phyloP scores from a whole-genome alignment of 2,113 vertebrate species.

The Himantopus leucocephalus region DNA sequence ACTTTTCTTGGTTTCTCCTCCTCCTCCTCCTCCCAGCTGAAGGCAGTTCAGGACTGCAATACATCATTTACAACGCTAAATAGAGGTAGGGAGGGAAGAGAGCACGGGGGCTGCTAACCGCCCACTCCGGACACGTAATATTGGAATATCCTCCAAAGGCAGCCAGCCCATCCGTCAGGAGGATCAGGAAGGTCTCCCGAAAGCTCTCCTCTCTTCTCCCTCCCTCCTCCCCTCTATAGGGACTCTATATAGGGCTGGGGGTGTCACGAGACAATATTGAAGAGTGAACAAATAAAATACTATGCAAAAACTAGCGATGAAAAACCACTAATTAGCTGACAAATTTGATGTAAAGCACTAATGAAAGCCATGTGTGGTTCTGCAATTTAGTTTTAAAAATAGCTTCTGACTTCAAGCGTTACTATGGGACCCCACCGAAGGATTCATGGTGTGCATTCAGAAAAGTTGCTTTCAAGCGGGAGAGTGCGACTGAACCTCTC shows the following conservation, averaged over 20 bases:
- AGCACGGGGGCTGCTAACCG: constrained; percentile 8
- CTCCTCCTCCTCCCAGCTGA: constrained; percentile 23
- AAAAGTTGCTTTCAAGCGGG: constrained; percentile 45
- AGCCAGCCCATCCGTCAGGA: constrained; percentile 52
- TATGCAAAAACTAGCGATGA: constrained; percentile 51
- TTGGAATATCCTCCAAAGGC: constrained; percentile 61
- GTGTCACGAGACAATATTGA: background rate
- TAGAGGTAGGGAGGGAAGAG: constrained; percentile 22
- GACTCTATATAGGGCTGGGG: background rate
- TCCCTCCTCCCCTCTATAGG: background rate
- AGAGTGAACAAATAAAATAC: constrained; percentile 47
- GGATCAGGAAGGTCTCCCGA: constrained; percentile 10
- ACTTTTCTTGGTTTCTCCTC: constrained; percentile 61
- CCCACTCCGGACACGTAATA: constrained; percentile 63
- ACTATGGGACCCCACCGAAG: constrained; percentile 51
- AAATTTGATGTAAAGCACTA: constrained; percentile 66
- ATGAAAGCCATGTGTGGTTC: constrained; percentile 48
- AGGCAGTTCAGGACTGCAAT: constrained; percentile 53
- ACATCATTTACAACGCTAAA: constrained; percentile 62
- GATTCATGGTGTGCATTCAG: constrained; percentile 21
- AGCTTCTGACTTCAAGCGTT: constrained; percentile 62
- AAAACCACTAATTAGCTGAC: constrained; percentile 69
- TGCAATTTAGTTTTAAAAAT: constrained; percentile 60
- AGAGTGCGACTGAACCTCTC: constrained; percentile 28
- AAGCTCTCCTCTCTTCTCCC: background rate